Evolutionary conservation across 2,888 invertebrate species (phyloP).

Genomic region (Rhopalosiphum nymphaeae): DNA sequence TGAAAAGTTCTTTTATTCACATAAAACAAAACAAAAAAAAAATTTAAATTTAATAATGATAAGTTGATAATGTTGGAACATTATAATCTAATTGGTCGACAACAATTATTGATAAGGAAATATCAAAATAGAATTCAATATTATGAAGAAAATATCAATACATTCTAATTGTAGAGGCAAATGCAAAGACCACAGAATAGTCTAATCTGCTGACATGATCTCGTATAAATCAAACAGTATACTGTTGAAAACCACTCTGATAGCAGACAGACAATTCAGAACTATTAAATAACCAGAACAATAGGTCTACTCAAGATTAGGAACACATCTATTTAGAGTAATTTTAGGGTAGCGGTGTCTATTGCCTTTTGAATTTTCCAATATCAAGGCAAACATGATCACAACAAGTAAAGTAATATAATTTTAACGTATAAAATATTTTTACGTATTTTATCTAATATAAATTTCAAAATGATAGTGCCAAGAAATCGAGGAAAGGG

Average conservation of each 20-base stretch:
- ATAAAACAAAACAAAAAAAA: neutral
- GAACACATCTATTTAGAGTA: neutral
- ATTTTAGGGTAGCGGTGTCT: neutral
- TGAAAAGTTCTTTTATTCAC: neutral
- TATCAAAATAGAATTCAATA: neutral
- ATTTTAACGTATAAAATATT: neutral
- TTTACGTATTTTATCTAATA: neutral
- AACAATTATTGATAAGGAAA: neutral
- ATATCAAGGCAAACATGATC: neutral
- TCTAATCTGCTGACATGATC: neutral
- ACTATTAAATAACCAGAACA: neutral
- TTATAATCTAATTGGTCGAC: neutral
- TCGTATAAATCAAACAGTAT: neutral
- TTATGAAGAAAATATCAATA: neutral
- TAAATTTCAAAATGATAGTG: too few species aligned
- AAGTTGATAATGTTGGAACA: too few species aligned
- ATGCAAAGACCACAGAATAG: neutral
- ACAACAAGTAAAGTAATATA: neutral
- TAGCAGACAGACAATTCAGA: neutral
- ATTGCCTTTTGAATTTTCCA: neutral
- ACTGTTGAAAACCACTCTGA: neutral
- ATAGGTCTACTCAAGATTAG: neutral
- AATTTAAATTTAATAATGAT: neutral
- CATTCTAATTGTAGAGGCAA: neutral
- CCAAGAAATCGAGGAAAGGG: neutral